phyloP scores from a whole-genome alignment of 2,113 vertebrate genomes.

The Odocoileus virginianus region DNA sequence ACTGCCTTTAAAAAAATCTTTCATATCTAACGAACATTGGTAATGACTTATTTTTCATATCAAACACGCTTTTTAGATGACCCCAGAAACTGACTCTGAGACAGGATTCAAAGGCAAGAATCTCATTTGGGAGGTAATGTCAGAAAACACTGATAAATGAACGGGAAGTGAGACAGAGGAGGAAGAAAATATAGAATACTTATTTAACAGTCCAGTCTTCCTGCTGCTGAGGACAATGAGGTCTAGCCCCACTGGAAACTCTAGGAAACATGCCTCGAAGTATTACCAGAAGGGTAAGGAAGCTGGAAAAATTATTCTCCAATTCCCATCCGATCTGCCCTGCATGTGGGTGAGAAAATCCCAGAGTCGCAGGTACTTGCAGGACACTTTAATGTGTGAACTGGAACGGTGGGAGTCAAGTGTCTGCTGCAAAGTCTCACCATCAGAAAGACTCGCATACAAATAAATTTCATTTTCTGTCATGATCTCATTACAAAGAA shows the following conservation, averaged over 20 bases:
- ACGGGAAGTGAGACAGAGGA: neutral
- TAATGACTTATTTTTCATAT: neutral
- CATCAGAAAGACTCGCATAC: neutral
- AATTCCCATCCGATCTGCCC: neutral
- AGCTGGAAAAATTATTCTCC: neutral
- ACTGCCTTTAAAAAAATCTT: neutral
- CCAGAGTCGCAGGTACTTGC: neutral
- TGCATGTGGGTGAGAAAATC: neutral
- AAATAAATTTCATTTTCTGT: neutral
- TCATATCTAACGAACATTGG: neutral
- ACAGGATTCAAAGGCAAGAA: conserved; percentile 1
- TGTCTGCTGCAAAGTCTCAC: neutral
- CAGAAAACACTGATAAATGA: neutral
- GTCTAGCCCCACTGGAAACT: neutral
- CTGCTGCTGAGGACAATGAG: neutral
- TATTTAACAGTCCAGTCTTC: neutral
- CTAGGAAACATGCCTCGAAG: neutral
- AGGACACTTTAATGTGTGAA: neutral
- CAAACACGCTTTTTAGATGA: neutral
- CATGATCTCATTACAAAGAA: neutral
- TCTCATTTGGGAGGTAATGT: neutral
- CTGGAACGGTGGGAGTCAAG: neutral
- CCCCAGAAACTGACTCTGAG: neutral
- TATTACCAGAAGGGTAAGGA: neutral
- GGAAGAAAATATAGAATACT: neutral